These are phyloP conservation scores for Limenitis camilla DNA, from an alignment of 2,888 invertebrate genomes.

Conservation along the genomic window DNA sequence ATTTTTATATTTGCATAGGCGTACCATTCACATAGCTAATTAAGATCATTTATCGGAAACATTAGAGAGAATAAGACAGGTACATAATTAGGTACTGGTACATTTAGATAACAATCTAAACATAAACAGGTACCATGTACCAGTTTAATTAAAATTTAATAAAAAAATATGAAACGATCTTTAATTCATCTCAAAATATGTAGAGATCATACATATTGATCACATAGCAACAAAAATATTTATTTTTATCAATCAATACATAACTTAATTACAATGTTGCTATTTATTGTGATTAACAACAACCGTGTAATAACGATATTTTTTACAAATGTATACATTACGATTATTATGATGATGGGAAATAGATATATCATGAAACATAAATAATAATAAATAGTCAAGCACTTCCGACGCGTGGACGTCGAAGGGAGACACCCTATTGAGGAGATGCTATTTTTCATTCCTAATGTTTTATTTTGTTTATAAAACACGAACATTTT, in stretches of 20 bases:
- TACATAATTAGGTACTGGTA: too few relatives aligned
- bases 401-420: constrained; percentile 53
- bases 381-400: constrained; percentile 20
- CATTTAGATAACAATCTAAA: too few relatives aligned
- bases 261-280: too few relatives aligned
- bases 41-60: too few relatives aligned
- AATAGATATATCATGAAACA: constrained; percentile 13
- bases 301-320: neutral
- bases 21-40: neutral
- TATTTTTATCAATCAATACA: too few relatives aligned
- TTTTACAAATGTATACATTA: neutral
- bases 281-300: neutral
- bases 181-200: too few relatives aligned
- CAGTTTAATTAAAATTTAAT: too few relatives aligned
- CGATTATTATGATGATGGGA: constrained; percentile 5
- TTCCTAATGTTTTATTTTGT: constrained; percentile 47
- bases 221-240: neutral
- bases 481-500: constrained; percentile 21
- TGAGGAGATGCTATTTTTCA: constrained; percentile 54
- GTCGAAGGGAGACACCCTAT: constrained; percentile 55
- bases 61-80: too few relatives aligned
- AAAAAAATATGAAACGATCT: too few relatives aligned
- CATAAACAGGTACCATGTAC: too few relatives aligned
- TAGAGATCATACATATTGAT: neutral
- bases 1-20: neutral